Evolutionary conservation across 2,797 vertebrate species (phyloP), one percentile per base, ranked within the genome.

Genomic region (Enteromius paludinosus): DNA sequence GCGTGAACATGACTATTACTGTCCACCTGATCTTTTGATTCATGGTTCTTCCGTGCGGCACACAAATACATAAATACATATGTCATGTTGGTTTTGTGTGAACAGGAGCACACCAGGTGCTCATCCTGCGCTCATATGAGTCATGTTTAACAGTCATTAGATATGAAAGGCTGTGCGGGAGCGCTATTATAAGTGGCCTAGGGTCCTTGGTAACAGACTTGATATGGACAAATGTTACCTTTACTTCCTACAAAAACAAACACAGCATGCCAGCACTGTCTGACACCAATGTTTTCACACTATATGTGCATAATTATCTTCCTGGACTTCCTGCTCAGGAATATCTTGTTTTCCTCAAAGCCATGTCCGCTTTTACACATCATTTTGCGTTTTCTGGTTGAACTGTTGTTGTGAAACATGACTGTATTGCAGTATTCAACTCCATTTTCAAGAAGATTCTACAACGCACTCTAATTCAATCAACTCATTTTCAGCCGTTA

Each of bases 81-180:
- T 84, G 68, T 75, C 70, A 68, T 20, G 79, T 82, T 68, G 30
- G 45, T 73, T 82, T 49, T 23, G 64, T 61, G 85, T 83, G 64
- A 64, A 30, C 71, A 76, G 65, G 45, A 62, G 33, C 15, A 59
- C 73, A 79, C 87, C 89, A 90, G 90, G 86, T 90, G 88, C 84
- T 78, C 38, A 25, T 41, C 41, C 83, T 78, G 68, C 77, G 70
- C 68, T 89, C 79, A 82, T 87, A 74, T 90, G 90, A 91, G 81
- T 90, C 90, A 91, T 83, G 68, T 86, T 82, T 82, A 83, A 85
- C 81, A 66, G 82, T 88, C 86, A 88, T 89, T 87, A 87, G 87
- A 85, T 83, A 84, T 88, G 84, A 89, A 84, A 83, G 62, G 33
- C 66, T 72, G 59, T 84, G 77, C 64, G 78, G n/a, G 68, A 75